Evolutionary conservation across 92 coral and sea anemone genomes (phyloP).

Genomic region (Virgularia gustaviana): DNA sequence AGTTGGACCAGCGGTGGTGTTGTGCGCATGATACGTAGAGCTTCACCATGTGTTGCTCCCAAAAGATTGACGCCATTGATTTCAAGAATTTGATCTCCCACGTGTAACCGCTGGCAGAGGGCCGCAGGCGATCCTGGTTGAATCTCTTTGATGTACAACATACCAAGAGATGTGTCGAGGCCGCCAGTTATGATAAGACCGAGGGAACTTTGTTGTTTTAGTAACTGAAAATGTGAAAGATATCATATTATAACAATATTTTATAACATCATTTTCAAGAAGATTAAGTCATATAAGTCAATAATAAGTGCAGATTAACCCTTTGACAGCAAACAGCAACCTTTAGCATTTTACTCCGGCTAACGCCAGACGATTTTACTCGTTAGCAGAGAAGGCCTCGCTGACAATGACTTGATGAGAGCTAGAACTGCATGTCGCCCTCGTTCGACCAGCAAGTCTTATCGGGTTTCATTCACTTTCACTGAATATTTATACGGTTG

Average conservation of each 20-base stretch:
- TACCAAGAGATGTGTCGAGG: constrained; percentile 87
- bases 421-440: too few species aligned
- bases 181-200: constrained; percentile 94
- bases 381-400: too few species aligned
- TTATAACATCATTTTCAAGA: background rate
- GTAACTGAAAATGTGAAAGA: constrained; percentile 48
- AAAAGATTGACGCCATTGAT: constrained; percentile 81
- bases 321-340: too few species aligned
- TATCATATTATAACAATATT: background rate
- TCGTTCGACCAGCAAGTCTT: too few species aligned
- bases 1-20: constrained; percentile 95
- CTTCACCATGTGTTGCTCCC: constrained; percentile 85
- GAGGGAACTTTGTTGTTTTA: constrained; percentile 85
- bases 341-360: too few species aligned
- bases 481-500: too few species aligned
- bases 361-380: too few species aligned
- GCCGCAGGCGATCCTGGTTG: constrained; percentile 91
- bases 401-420: too few species aligned
- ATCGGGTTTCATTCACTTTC: too few species aligned
- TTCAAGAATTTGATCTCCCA: constrained; percentile 89
- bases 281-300: background rate
- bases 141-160: constrained; percentile 83
- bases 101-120: constrained; percentile 69
- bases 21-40: constrained; percentile 72
- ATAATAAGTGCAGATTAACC: too few species aligned